Percentiles rank a stretch among this genome's conserved stretches.
Evolutionary conservation across 2,113 vertebrate genomes (phyloP).

Genomic region (Phaetusa simplex): DNA sequence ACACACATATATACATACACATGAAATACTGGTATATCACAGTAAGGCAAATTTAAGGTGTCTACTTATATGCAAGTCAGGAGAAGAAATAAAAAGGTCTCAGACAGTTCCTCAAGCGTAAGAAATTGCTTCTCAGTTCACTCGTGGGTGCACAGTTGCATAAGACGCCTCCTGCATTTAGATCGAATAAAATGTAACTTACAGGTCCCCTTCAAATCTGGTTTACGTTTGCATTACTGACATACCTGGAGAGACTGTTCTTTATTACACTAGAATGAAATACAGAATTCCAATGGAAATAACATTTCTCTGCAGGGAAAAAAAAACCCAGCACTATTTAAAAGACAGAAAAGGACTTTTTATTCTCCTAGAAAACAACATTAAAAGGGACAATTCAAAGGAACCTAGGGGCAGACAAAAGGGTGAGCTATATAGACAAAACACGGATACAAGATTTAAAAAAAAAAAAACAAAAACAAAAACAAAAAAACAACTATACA

Average conservation of each 20-base stretch:
- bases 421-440: neutral
- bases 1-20: rapidly evolving
- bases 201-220: neutral
- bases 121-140: neutral
- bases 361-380: slow-evolving; percentile 36
- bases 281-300: neutral
- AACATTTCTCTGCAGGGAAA: neutral
- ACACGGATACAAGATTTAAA: neutral
- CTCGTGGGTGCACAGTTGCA: neutral
- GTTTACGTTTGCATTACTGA: neutral
- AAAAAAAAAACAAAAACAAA: neutral
- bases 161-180: neutral
- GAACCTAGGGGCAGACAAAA: neutral
- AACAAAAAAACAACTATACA: neutral
- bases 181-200: neutral
- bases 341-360: slow-evolving; percentile 22
- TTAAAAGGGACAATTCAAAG: neutral
- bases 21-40: neutral
- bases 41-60: neutral
- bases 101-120: neutral
- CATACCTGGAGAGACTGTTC: neutral
- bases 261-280: neutral
- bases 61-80: neutral
- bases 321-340: neutral
- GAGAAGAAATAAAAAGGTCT: neutral